Conservation (phyloP, 2,113 vertebrate species). For the Macheiramphus alcinus region DNA sequence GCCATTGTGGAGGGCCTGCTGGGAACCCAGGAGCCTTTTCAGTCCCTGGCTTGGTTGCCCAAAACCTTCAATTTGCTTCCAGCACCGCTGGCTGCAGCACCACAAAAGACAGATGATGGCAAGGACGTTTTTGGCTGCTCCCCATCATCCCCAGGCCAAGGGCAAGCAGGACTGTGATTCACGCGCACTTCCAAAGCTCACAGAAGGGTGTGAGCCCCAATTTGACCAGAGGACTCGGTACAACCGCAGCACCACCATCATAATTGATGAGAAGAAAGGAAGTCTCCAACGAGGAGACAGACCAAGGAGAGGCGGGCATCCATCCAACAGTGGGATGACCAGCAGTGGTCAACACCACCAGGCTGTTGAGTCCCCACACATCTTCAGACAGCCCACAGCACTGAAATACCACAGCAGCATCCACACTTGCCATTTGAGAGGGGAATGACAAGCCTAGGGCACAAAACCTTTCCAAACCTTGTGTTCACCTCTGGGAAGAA, state of each 20-base stretch:
- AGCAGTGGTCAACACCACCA: neutral
- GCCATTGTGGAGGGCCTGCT: constrained; percentile 58
- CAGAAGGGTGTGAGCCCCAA: neutral
- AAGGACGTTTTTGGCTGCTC: neutral
- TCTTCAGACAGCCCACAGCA: neutral
- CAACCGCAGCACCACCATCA: neutral
- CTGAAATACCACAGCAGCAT: neutral
- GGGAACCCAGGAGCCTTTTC: constrained; percentile 37
- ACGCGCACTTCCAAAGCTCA: neutral
- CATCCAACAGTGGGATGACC: neutral
- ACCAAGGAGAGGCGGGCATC: neutral
- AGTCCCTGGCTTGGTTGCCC: constrained; percentile 34
- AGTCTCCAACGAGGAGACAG: neutral
- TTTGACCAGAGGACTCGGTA: neutral
- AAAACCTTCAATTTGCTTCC: neutral
- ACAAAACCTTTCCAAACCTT: neutral
- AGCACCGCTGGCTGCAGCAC: neutral
- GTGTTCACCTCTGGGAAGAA: neutral
- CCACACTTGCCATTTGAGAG: neutral
- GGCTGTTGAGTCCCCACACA: neutral
- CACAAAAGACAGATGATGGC: neutral
- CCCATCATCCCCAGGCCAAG: neutral
- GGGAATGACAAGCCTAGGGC: neutral
- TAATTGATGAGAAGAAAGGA: neutral
- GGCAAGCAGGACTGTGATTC: rapidly evolving